Percentiles rank a stretch among this genome's conserved stretches.
phyloP scores from a whole-genome alignment of 1,140 invertebrate genomes.

The Ptiloglossa arizonensis region DNA sequence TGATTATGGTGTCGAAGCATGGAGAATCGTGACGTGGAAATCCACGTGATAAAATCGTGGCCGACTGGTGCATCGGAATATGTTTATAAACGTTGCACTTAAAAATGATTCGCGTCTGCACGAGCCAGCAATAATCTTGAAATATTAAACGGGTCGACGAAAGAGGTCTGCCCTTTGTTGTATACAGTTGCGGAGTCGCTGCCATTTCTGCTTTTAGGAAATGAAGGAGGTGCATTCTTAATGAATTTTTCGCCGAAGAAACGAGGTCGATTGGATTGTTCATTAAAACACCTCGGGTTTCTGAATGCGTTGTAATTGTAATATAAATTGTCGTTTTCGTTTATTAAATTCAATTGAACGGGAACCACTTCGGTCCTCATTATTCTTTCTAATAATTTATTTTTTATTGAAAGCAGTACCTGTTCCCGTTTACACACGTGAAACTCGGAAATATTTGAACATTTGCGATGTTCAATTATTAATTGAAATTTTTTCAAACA shows the following conservation, averaged over 20 bases:
- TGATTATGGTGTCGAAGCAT: too few relatives aligned
- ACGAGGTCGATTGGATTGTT: conserved; percentile 63
- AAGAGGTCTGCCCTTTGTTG: conserved; percentile 9
- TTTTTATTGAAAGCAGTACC: too few relatives aligned
- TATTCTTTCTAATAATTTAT: too few relatives aligned
- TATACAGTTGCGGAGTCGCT: not conserved
- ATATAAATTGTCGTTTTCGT: conserved; percentile 12
- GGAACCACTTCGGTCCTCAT: too few relatives aligned
- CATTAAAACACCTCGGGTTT: conserved; percentile 41
- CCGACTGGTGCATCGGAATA: not conserved
- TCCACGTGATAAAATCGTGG: too few relatives aligned
- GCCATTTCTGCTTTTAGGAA: conserved; percentile 42
- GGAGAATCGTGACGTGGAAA: too few relatives aligned
- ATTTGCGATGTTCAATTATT: too few relatives aligned
- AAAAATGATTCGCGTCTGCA: not conserved
- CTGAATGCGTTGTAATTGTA: conserved; percentile 16
- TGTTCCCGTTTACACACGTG: not conserved
- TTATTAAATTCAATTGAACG: conserved; percentile 10
- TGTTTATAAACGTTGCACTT: conserved; percentile 2
- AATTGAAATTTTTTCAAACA: too few relatives aligned
- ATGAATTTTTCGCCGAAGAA: conserved; percentile 58
- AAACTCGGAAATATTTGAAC: conserved; percentile 1
- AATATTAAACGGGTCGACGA: conserved; percentile 49
- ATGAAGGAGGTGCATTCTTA: conserved; percentile 51
- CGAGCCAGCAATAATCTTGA: conserved; percentile 24